A percentile compares a stretch with the other conserved stretches of the same genome.
Evolutionary conservation across 2,888 invertebrate species (phyloP).

Genomic region (Oscheius sp.): DNA sequence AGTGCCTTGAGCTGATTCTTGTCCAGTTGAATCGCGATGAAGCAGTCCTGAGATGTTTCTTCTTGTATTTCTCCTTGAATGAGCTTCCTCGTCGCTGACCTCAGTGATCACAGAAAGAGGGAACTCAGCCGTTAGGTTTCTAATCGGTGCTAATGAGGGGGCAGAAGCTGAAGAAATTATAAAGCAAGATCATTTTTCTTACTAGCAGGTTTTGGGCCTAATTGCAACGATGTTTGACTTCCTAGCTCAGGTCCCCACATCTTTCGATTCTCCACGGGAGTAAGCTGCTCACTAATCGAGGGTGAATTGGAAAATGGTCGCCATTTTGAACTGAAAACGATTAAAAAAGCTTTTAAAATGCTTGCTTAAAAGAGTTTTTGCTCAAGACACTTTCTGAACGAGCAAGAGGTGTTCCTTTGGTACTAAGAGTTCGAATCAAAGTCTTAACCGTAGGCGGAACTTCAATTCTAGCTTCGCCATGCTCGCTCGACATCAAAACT

Average conservation of each 20-base stretch:
- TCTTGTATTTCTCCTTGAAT: too few species aligned
- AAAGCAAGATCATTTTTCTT: neutral
- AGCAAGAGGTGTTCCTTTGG: conserved; percentile 31
- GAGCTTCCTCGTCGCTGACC: conserved; percentile 53
- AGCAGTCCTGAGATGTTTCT: neutral
- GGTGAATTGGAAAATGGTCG: conserved; percentile 10
- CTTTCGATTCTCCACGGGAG: conserved; percentile 11
- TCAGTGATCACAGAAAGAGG: conserved; percentile 58
- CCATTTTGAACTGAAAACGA: neutral
- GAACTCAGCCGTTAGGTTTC: conserved; percentile 2
- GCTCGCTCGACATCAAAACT: neutral
- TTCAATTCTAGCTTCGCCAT: conserved; percentile 36
- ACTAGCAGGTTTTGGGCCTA: conserved; percentile 10
- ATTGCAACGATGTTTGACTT: neutral
- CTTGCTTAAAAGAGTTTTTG: conserved; percentile 6
- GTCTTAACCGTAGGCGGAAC: conserved; percentile 51
- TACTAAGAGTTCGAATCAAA: conserved; percentile 37
- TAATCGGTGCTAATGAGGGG: neutral
- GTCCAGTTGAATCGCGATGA: neutral
- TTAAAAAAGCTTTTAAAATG: conserved; percentile 2
- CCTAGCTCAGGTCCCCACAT: neutral
- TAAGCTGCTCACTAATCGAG: conserved; percentile 19
- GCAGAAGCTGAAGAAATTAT: conserved; percentile 4
- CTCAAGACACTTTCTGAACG: conserved; percentile 41
- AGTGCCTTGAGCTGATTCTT: neutral